phyloP scores from a whole-genome alignment of 1,140 invertebrate genomes.

The Drosophila grimshawi region DNA sequence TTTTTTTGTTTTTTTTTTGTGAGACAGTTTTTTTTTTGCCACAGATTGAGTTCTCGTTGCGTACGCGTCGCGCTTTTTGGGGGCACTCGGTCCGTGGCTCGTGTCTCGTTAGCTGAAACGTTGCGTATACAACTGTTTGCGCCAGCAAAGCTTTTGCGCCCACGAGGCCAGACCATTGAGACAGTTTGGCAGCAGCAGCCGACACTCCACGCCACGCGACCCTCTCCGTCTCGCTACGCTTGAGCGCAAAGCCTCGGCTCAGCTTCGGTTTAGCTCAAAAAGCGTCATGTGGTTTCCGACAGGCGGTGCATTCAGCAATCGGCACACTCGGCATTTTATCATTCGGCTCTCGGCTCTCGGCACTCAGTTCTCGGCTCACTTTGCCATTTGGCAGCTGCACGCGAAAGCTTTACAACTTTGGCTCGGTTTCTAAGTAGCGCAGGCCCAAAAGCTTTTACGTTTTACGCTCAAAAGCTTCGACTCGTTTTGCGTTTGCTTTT shows the following conservation, averaged over 20 bases:
- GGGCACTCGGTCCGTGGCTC: conserved; percentile 66
- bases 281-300: conserved; percentile 64
- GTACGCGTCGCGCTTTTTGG: conserved; percentile 67
- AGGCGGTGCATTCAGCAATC: conserved; percentile 15
- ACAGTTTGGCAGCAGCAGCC: conserved; percentile 50
- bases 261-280: conserved; percentile 52
- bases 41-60: conserved; percentile 43
- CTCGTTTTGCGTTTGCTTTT: conserved; percentile 23
- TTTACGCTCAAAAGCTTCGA: conserved; percentile 71
- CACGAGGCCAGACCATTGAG: conserved; percentile 70
- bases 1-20: not conserved
- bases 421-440: conserved; percentile 21
- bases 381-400: conserved; percentile 11
- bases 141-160: conserved; percentile 73
- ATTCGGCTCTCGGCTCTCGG: conserved; percentile 1
- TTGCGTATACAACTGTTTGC: conserved; percentile 83
- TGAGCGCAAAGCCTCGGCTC: conserved; percentile 53
- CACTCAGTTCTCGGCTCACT: not conserved
- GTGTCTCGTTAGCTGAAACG: conserved; percentile 77
- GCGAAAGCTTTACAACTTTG: conserved; percentile 60
- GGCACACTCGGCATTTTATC: conserved; percentile 8
- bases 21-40: conserved; percentile 12
- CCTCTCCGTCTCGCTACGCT: conserved; percentile 23
- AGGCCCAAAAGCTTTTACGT: conserved; percentile 64
- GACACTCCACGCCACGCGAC: not conserved